Conservation (phyloP, 30 jellyfish, hydroid and myxozoan species). For the Sanderia malayensis region DNA sequence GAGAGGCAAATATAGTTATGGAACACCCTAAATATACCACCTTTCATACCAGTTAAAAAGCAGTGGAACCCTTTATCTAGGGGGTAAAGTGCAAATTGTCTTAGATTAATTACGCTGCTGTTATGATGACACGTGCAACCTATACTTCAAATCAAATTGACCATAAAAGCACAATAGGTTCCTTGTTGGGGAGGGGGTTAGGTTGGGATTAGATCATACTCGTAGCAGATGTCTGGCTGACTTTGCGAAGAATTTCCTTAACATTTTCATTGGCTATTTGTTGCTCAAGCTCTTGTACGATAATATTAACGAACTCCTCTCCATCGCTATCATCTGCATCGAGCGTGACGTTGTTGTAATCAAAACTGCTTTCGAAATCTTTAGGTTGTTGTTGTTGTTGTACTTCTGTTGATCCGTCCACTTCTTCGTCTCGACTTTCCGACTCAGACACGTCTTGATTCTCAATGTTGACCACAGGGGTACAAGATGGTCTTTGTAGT, state of each 20-base stretch:
- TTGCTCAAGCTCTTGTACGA: slow-evolving; percentile 77
- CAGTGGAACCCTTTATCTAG: no score
- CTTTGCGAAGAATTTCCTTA: slow-evolving; percentile 58
- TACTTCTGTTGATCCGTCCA: slow-evolving; percentile 3
- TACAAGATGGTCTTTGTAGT: slow-evolving; percentile 86
- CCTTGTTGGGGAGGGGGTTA: no score
- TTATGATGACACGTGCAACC: no score
- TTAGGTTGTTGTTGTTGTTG: no score
- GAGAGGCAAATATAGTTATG: no score
- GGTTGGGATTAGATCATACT: no score
- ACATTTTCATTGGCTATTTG: slow-evolving; percentile 59
- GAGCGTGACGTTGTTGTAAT: slow-evolving; percentile 53
- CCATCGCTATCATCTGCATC: slow-evolving; percentile 93
- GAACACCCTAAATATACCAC: no score
- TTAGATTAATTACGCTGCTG: no score
- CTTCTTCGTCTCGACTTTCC: slow-evolving; percentile 44
- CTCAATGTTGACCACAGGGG: slow-evolving; percentile 14
- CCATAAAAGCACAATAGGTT: no score
- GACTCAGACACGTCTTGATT: slow-evolving; percentile 43
- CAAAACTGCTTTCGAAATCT: slow-evolving; percentile 52
- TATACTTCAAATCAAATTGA: no score
- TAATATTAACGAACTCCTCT: slow-evolving; percentile 94
- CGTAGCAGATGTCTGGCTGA: slow-evolving; percentile 19
- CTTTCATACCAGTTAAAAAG: no score
- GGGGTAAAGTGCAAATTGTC: no score